phyloP scores from a whole-genome alignment of 2,113 vertebrate species.

The Pandion haliaetus region DNA sequence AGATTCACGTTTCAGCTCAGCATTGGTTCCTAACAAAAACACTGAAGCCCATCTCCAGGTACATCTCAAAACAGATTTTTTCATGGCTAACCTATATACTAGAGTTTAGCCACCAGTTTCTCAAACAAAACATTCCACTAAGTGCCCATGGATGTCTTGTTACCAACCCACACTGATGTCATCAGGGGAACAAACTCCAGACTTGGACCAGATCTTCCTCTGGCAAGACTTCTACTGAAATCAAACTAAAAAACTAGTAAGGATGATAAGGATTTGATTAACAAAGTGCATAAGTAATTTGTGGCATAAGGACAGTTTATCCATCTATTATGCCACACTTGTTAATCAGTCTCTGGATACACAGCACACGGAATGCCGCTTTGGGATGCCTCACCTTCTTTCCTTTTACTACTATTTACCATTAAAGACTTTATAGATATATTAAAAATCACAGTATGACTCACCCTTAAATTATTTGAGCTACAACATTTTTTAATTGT shows the following conservation, averaged over 20 bases:
- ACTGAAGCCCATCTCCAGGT: neutral
- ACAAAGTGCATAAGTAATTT: neutral
- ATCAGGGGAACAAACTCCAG: neutral
- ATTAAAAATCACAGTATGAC: neutral
- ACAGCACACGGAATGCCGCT: neutral
- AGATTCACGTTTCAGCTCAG: neutral
- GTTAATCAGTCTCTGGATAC: neutral
- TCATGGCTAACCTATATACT: neutral
- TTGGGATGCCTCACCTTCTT: neutral
- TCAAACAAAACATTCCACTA: neutral
- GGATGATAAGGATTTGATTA: neutral
- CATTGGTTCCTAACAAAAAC: neutral
- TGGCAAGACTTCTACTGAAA: neutral
- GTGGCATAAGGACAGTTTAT: neutral
- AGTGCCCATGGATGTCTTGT: neutral
- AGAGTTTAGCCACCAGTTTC: neutral
- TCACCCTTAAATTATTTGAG: conserved; percentile 79
- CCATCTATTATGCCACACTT: neutral
- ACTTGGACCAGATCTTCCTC: neutral
- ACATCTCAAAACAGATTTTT: neutral
- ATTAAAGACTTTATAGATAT: neutral
- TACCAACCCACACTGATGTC: neutral
- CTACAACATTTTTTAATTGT: conserved; percentile 78
- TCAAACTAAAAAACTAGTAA: neutral
- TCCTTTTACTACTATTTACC: neutral